Evolutionary conservation across 2,888 invertebrate genomes (phyloP), one percentile per base, ranked within the genome.

Genomic region (Boloria euphrosyne): DNA sequence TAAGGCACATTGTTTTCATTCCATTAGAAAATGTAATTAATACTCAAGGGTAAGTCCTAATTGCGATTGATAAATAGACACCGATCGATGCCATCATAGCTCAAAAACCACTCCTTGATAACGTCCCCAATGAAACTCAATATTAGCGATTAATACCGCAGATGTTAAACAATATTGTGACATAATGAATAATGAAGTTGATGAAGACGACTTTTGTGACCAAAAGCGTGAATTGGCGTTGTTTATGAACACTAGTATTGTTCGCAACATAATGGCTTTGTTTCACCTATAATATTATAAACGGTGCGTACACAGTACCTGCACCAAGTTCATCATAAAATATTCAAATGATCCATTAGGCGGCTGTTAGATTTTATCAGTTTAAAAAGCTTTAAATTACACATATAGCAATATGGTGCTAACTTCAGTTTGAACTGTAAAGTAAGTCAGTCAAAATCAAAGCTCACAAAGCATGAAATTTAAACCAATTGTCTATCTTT

Each of bases 1-100:
- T 7, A 57, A 13, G 13, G 7, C 18, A 66, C 50, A 63, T 46
- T 60, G 54, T 63, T 69, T 59, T 60, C 60, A 43, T 81, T 85
- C 89, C 87, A 90, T 91, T 90, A 90, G 87, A 84, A 87, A 85
- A 83, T 88, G 90, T 90, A 91, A 90, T 90, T 86, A 90, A 90
- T 90, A 90, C 86, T 81, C 80, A 81, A 81, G 85, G 86, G 84
- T 84, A 82, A 63, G 83, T 85, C 85, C 83, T 88, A 88, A 90
- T 89, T 89, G 88, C 85, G 81, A 82, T 77, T 79, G 83, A 84
- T 82, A 82, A 84, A 80, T 78, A 82, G 76, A 80, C 69, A 68
- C 71, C 72, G 83, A 83, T 84, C 80, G 78, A 82, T 62, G 78
- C 76, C 80, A 78, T 78, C 78, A 84, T 85, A 80, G 79, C 75